Evolutionary conservation across 53 echinoderm and acorn worm species (phyloP).

Genomic region (Paelopatides confundens): DNA sequence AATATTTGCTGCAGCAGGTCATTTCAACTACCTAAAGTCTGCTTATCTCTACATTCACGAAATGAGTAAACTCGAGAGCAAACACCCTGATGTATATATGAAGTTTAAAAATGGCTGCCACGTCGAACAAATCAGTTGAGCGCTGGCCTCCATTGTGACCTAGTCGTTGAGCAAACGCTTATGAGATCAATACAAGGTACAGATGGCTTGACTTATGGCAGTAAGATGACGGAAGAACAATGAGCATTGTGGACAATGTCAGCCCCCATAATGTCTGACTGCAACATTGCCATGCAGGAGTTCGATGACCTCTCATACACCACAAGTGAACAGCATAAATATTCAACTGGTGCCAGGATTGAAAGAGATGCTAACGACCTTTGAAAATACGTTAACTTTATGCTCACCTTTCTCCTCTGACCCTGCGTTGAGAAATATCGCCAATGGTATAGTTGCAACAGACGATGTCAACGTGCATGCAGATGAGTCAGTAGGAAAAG

Average conservation of each 20-base stretch:
- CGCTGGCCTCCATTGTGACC: conserved; percentile 42
- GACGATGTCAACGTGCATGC: conserved; percentile 33
- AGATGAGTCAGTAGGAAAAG: no score
- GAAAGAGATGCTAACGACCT: background rate
- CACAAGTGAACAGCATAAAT: conserved; percentile 43
- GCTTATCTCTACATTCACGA: conserved; percentile 56
- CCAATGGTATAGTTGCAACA: conserved; percentile 27
- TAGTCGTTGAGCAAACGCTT: conserved; percentile 45
- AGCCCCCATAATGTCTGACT: conserved; percentile 2
- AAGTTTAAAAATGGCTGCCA: conserved; percentile 51
- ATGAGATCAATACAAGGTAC: conserved; percentile 48
- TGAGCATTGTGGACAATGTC: conserved; percentile 32
- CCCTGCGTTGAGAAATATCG: conserved; percentile 30
- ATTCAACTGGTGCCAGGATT: conserved; percentile 3
- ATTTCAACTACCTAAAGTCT: conserved; percentile 56
- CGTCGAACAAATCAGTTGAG: conserved; percentile 24
- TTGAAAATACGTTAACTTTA: background rate
- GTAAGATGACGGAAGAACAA: conserved; percentile 40
- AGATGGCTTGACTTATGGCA: conserved; percentile 43
- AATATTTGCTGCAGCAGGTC: conserved; percentile 50
- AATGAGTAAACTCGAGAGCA: conserved; percentile 53
- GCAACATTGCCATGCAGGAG: conserved; percentile 28
- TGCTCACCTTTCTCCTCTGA: conserved; percentile 40
- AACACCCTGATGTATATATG: conserved; percentile 37
- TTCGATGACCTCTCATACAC: background rate